A percentile compares a stretch with the other conserved stretches of the same genome.
Conservation (phyloP, 2,113 vertebrate species). For the Austrofundulus limnaeus region DNA sequence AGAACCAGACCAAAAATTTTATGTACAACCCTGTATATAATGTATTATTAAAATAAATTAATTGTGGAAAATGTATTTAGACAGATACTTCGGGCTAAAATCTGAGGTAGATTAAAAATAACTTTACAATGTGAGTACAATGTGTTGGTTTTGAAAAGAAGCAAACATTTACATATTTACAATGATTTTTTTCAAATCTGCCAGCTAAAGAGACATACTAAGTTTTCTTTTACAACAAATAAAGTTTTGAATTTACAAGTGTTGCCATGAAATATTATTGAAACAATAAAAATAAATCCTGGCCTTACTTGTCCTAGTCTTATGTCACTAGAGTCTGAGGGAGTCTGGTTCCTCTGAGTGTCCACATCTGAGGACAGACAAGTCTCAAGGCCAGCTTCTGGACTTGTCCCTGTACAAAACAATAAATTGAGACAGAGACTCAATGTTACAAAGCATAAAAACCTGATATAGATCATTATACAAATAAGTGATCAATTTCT, state of each 20-base stretch:
- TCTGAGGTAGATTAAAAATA: background rate
- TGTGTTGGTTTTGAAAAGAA: no score
- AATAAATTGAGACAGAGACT: constrained; percentile 20
- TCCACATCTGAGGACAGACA: constrained; percentile 13
- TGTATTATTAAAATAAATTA: no score
- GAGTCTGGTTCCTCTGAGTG: constrained; percentile 23
- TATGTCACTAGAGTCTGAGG: constrained; percentile 60
- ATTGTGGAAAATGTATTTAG: background rate
- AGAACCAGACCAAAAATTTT: no score
- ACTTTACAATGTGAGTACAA: background rate
- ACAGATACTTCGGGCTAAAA: background rate
- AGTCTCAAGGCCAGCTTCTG: constrained; percentile 17
- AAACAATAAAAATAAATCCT: background rate
- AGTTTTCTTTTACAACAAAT: background rate
- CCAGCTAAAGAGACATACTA: no score
- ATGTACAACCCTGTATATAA: no score
- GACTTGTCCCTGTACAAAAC: constrained; percentile 8
- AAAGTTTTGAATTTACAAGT: background rate
- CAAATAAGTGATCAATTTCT: no score
- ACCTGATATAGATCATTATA: background rate
- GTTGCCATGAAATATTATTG: background rate
- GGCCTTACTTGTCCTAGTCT: constrained; percentile 67
- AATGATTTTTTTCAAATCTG: background rate
- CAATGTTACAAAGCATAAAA: background rate
- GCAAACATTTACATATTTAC: background rate